phyloP scores from a whole-genome alignment of 1,140 invertebrate genomes.

The Heliconius congener region DNA sequence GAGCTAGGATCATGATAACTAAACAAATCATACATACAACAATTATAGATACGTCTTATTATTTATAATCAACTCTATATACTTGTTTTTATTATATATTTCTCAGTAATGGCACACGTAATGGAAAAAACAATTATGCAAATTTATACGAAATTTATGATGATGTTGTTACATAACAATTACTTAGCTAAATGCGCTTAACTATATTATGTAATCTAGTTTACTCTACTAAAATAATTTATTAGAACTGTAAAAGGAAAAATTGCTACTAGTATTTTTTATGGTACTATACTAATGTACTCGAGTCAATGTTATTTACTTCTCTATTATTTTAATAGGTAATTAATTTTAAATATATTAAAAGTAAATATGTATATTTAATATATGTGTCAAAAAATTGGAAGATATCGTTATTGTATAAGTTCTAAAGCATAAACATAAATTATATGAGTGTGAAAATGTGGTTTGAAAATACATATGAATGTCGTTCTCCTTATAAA shows the following conservation, averaged over 20 bases:
- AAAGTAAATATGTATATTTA: too few relatives aligned
- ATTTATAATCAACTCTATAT: background rate
- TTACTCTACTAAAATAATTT: background rate
- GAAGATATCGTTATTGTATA: too few relatives aligned
- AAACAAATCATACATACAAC: background rate
- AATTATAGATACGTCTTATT: background rate
- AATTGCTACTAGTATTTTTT: background rate
- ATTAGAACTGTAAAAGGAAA: background rate
- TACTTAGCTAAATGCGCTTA: background rate
- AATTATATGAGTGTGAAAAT: background rate
- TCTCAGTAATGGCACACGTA: background rate
- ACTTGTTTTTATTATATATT: background rate
- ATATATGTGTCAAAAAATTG: too few relatives aligned
- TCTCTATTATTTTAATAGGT: background rate
- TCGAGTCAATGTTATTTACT: background rate
- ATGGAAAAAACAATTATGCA: background rate
- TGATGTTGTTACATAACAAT: background rate
- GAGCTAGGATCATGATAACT: too few relatives aligned
- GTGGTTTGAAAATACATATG: background rate
- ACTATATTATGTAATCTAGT: background rate
- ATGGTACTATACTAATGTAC: background rate
- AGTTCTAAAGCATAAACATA: too few relatives aligned
- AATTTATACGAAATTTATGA: background rate
- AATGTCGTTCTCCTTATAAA: background rate
- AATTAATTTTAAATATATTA: too few relatives aligned